phyloP scores from a whole-genome alignment of 2,113 vertebrate species.

The Sorex fumeus region DNA sequence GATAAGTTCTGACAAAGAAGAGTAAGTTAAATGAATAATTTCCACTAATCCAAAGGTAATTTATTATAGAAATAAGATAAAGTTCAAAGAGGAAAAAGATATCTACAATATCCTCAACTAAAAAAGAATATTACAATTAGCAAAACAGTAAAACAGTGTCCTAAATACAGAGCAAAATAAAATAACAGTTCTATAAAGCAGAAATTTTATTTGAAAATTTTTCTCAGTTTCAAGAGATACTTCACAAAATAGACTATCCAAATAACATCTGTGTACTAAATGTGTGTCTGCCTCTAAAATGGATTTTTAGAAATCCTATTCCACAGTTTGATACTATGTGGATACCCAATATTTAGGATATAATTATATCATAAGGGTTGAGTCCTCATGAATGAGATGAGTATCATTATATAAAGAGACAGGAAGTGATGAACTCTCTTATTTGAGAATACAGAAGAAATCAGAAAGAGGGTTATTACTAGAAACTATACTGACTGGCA shows the following conservation, averaged over 20 bases:
- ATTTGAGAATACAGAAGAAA: neutral
- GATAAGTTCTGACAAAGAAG: neutral
- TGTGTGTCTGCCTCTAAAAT: neutral
- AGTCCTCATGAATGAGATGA: neutral
- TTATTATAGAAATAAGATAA: constrained; percentile 13
- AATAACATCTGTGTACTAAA: neutral
- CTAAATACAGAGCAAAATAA: neutral
- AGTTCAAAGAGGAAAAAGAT: neutral
- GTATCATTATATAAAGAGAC: neutral
- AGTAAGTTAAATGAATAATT: neutral
- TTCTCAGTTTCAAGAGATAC: too few species aligned
- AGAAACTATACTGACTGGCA: neutral
- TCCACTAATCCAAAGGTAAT: constrained; percentile 31
- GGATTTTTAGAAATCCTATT: neutral
- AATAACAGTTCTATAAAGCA: neutral
- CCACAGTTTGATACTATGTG: neutral
- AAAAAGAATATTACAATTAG: neutral
- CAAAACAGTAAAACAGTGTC: neutral
- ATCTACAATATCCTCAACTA: neutral
- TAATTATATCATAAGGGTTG: neutral
- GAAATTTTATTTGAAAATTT: neutral
- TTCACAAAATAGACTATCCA: neutral
- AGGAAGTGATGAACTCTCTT: neutral
- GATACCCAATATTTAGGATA: neutral
- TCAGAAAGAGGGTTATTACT: neutral